Conservation (phyloP, 1,140 invertebrate species). For the Archivesica marissinica region DNA sequence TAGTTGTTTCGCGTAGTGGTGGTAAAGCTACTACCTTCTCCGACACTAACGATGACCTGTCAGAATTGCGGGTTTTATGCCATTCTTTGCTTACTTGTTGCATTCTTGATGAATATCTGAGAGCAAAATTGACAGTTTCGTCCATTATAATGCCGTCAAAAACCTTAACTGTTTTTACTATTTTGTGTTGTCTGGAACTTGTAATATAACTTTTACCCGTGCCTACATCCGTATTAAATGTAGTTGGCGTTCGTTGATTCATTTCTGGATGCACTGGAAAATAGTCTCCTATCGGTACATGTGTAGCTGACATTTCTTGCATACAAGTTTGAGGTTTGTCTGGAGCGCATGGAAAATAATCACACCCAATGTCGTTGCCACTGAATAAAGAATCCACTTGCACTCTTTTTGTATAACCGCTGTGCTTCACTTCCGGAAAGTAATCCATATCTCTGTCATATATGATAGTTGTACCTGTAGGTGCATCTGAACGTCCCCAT, state of each 20-base stretch:
- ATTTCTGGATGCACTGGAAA: neutral
- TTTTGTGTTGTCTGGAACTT: neutral
- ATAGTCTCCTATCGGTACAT: neutral
- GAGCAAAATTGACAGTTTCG: conserved; percentile 47
- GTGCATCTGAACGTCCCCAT: neutral
- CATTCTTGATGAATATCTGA: conserved; percentile 48
- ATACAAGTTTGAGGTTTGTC: neutral
- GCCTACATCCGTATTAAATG: neutral
- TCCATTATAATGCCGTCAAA: conserved; percentile 45
- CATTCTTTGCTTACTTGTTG: conserved; percentile 6
- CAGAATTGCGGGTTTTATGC: neutral
- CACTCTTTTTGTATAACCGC: neutral
- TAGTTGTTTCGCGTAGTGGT: neutral
- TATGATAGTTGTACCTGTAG: neutral
- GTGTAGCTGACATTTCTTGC: neutral
- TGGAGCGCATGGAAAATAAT: neutral
- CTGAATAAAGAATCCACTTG: neutral
- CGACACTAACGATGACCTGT: neutral
- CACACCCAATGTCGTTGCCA: neutral
- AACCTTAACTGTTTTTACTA: neutral
- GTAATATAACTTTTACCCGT: neutral
- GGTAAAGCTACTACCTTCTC: neutral
- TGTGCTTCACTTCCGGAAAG: conserved; percentile 6
- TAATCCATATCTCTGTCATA: conserved; percentile 1
- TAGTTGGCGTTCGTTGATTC: neutral